Conservation (phyloP, 2,113 vertebrate genomes). For the Ptilorrhoa leucosticta region DNA sequence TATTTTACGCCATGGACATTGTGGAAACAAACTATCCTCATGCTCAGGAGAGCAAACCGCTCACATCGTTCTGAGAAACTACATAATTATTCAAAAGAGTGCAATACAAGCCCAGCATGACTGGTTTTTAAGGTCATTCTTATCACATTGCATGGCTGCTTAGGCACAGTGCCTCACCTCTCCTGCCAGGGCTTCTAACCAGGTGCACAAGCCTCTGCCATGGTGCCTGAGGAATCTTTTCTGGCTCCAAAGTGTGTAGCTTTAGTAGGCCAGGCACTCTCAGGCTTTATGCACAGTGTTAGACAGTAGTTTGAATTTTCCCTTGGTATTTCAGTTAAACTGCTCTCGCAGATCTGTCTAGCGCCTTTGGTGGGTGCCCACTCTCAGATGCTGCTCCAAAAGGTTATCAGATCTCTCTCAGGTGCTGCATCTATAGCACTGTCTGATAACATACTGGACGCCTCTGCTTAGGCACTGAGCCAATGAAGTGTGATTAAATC, state of each 20-base stretch:
- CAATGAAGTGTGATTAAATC: not conserved
- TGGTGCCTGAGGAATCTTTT: not conserved
- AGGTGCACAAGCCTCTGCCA: not conserved
- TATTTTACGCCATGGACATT: not conserved
- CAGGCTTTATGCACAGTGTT: not conserved
- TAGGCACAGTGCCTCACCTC: not conserved
- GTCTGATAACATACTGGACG: not conserved
- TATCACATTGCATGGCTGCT: not conserved
- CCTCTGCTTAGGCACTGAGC: not conserved
- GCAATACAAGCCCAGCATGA: not conserved
- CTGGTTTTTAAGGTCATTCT: not conserved
- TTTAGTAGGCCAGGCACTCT: not conserved
- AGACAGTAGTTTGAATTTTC: not conserved
- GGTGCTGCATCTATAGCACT: not conserved
- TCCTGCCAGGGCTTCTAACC: not conserved
- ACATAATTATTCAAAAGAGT: not conserved
- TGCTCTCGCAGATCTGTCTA: not conserved
- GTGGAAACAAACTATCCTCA: not conserved
- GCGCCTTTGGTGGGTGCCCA: not conserved
- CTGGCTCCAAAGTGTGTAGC: not conserved
- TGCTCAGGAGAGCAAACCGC: not conserved
- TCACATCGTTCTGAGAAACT: not conserved
- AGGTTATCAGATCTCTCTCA: not conserved
- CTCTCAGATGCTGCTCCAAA: not conserved
- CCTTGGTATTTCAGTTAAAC: not conserved